Evolutionary conservation across 2,113 vertebrate species (phyloP), one percentile per base, ranked within the genome.

Genomic region (Trochalopteron elliotii): DNA sequence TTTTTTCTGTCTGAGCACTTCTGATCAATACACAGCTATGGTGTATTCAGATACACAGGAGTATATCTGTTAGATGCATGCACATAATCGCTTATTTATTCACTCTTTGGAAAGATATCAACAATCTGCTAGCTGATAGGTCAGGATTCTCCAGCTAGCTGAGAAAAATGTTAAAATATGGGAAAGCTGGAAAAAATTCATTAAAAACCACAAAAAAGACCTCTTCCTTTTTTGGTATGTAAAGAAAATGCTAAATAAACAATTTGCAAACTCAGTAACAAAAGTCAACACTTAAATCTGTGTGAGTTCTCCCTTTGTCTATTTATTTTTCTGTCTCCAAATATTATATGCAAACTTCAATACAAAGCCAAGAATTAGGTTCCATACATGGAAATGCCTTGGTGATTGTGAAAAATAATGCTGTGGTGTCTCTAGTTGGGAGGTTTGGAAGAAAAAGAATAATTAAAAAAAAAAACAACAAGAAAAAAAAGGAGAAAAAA

Each of bases 361-460:
- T 79, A 94, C 93, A 97, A 97, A 96, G 95, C 67, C 93, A 95
- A 94, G 96, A 95, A 93, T 88, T 89, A 95, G 88, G 86, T 93
- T 94, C 89, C 69, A 87, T 93, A 93, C 71, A 84, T 90, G 85
- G 74, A 96, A 97, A 96, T 94, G 70, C 61, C 86, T 91, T 89
- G 45, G 76, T 63, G 87, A 94, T 91, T 92, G 84, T 89, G 68
- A 93, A 94, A 96, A 95, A 95, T 94, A 95, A 92, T 84, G 68
- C 77, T 83, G 35, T 88, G 88, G 90, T 95, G 90, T 94, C 91
- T 96, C 96, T 91, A 95, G 94, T 71, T 95, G 97, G 95, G 96
- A 96, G 95, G 93, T 97, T 94, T 95, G 74, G 93, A 94, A 95
- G 86, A 93, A 97, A 94, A 63, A 50, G 64, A 94, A 76, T 33